These are phyloP conservation scores for Petrolisthes cinctipes DNA, from an alignment of 2,888 invertebrate genomes.

Conservation along the genomic window DNA sequence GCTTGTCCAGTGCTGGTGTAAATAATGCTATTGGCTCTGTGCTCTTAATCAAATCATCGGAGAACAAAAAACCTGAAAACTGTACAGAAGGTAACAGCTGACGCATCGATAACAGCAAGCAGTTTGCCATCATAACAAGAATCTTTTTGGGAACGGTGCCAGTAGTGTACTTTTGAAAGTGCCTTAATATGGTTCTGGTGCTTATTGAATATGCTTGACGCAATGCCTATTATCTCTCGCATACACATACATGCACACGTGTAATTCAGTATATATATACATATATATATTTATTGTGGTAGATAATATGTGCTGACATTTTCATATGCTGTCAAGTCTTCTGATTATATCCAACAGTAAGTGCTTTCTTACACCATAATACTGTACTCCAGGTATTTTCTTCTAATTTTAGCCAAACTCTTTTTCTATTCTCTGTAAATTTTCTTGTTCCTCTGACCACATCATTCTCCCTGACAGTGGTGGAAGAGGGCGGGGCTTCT, in stretches of 20 bases:
- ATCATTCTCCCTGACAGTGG: slow-evolving; percentile 57
- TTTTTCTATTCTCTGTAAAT: slow-evolving; percentile 9
- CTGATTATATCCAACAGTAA: neutral
- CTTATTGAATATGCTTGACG: slow-evolving; percentile 16
- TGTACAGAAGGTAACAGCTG: neutral
- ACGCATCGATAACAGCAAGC: neutral
- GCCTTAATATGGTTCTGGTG: neutral
- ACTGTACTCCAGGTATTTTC: slow-evolving; percentile 9
- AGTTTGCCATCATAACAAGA: no score
- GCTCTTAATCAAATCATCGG: neutral
- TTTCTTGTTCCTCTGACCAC: slow-evolving; percentile 53
- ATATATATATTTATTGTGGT: slow-evolving; percentile 24
- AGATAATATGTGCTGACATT: neutral
- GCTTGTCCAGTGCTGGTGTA: no score
- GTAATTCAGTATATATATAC: slow-evolving; percentile 9
- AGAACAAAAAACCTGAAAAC: neutral
- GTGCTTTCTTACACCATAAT: neutral
- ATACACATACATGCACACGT: neutral
- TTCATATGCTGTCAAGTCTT: neutral
- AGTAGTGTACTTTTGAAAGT: slow-evolving; percentile 3
- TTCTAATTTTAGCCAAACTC: neutral
- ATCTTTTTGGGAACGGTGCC: neutral
- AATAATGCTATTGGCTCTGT: neutral
- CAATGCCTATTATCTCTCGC: slow-evolving; percentile 21
- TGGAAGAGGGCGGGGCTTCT: slow-evolving; percentile 60